A percentile compares a stretch with the other conserved stretches of the same genome.
Evolutionary conservation across 2,888 invertebrate genomes (phyloP).

Genomic region (Morpho helenor): DNA sequence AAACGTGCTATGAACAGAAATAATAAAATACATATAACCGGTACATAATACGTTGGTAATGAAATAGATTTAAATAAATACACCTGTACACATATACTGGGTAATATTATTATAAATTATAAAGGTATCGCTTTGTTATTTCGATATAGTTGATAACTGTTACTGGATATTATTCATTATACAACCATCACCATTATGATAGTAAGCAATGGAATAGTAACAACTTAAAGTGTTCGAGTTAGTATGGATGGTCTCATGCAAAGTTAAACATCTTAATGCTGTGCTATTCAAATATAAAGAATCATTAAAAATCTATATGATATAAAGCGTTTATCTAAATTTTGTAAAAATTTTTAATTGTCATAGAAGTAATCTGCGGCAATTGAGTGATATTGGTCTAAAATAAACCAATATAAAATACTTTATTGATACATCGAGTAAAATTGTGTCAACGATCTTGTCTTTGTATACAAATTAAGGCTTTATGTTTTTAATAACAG

Average conservation of each 20-base stretch:
- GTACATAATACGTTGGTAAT: not conserved
- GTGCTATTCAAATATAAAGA: slow-evolving; percentile 17
- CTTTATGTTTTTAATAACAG: too few relatives aligned
- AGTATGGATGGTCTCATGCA: slow-evolving; percentile 62
- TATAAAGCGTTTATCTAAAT: slow-evolving; percentile 18
- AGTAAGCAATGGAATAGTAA: slow-evolving; percentile 64
- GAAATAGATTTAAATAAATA: slow-evolving; percentile 19
- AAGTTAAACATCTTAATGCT: slow-evolving; percentile 15
- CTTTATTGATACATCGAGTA: too few relatives aligned
- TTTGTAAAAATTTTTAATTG: not conserved
- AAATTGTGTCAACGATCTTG: not conserved
- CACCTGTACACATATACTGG: slow-evolving; percentile 21
- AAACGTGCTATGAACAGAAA: slow-evolving; percentile 28
- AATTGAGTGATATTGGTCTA: slow-evolving; percentile 5
- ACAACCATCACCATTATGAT: slow-evolving; percentile 78
- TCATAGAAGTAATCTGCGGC: slow-evolving; percentile 8
- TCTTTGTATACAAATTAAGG: too few relatives aligned
- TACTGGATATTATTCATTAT: slow-evolving; percentile 35
- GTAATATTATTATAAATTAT: slow-evolving; percentile 3
- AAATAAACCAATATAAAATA: too few relatives aligned
- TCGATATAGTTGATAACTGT: slow-evolving; percentile 5
- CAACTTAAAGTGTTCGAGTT: slow-evolving; percentile 36
- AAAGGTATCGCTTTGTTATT: not conserved
- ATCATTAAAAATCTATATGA: slow-evolving; percentile 22
- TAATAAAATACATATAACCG: slow-evolving; percentile 16